Evolutionary conservation across 2,113 vertebrate species (phyloP).

Genomic region (Sander vitreus): DNA sequence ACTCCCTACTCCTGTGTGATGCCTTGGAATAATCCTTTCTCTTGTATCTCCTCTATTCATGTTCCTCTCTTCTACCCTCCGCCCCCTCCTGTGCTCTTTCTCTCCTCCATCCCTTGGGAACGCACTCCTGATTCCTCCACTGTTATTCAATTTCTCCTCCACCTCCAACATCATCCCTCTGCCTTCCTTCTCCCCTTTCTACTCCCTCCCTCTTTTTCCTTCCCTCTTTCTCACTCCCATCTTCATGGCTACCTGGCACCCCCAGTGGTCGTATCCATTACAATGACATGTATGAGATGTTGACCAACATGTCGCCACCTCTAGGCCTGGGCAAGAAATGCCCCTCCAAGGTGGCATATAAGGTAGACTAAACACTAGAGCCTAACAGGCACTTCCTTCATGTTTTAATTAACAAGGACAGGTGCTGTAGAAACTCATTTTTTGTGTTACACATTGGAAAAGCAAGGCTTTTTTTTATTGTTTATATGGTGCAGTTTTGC

Average conservation of each 20-base stretch:
- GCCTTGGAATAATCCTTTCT: slow-evolving; percentile 80
- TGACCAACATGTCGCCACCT: slow-evolving; percentile 99
- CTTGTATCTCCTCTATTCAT: slow-evolving; percentile 78
- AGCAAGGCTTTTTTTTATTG: slow-evolving; percentile 51
- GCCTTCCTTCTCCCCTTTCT: slow-evolving; percentile 49
- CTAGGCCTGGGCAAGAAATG: slow-evolving; percentile 99
- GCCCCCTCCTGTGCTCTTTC: slow-evolving; percentile 39
- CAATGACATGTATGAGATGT: slow-evolving; percentile 99
- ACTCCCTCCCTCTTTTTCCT: slow-evolving; percentile 61
- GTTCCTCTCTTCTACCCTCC: slow-evolving; percentile 55
- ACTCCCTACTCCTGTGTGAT: slow-evolving; percentile 75
- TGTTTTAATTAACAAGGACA: slow-evolving; percentile 24
- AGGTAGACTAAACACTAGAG: slow-evolving; percentile 87
- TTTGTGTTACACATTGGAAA: slow-evolving; percentile 55
- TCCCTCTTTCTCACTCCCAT: slow-evolving; percentile 59
- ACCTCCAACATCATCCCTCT: slow-evolving; percentile 56
- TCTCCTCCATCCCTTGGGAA: slow-evolving; percentile 68
- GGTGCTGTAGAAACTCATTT: slow-evolving; percentile 43
- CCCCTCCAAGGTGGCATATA: slow-evolving; percentile 99
- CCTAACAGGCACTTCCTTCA: slow-evolving; percentile 31
- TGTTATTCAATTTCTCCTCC: slow-evolving; percentile 60
- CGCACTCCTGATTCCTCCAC: slow-evolving; percentile 58
- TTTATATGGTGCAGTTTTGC: slow-evolving; percentile 47
- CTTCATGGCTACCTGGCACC: slow-evolving; percentile 70
- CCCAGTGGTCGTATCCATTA: slow-evolving; percentile 99